Evolutionary conservation across 2,113 vertebrate species (phyloP).

Genomic region (Herpetotheres cachinnans): DNA sequence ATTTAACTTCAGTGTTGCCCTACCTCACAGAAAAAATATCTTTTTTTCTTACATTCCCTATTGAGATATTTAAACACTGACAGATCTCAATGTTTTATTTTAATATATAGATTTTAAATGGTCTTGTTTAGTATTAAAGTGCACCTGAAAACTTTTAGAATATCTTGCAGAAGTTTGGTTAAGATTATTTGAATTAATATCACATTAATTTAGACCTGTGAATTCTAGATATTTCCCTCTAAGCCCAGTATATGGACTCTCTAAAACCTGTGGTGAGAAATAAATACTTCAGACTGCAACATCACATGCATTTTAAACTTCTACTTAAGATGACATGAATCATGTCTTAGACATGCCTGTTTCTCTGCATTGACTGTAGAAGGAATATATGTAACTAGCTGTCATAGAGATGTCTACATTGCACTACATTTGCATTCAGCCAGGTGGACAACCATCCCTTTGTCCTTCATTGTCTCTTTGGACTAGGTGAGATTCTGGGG

Average conservation of each 20-base stretch:
- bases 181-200: not conserved
- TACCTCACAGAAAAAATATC: not conserved
- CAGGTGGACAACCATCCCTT: not conserved
- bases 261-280: not conserved
- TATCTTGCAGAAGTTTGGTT: not conserved
- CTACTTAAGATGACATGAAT: not conserved
- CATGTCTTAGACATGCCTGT: not conserved
- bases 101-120: not conserved
- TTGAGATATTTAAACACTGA: not conserved
- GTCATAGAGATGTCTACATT: not conserved
- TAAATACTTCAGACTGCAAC: not conserved
- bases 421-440: not conserved
- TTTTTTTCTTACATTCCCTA: not conserved
- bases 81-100: not conserved
- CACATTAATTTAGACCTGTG: not conserved
- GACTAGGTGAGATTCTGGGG: fast-evolving
- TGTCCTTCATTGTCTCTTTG: not conserved
- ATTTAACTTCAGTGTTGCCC: not conserved
- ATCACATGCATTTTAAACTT: not conserved
- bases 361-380: not conserved
- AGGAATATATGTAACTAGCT: not conserved
- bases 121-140: not conserved
- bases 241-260: not conserved
- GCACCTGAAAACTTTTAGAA: not conserved
- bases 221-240: not conserved